Evolutionary conservation across 2,888 invertebrate genomes (phyloP).

Genomic region (Leptinotarsa rubiginosa): DNA sequence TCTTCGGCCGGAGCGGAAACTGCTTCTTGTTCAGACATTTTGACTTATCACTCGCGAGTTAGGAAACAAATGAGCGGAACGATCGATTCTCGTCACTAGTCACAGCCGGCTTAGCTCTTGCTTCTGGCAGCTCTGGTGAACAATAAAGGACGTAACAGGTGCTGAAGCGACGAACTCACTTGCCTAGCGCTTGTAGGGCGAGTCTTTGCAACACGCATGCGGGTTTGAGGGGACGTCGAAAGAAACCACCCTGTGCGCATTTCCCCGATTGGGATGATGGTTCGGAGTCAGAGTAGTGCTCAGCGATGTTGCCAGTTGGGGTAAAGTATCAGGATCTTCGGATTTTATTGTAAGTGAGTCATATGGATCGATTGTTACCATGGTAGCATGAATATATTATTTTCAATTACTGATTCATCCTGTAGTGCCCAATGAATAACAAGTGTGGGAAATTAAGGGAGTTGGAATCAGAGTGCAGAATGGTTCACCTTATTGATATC

Average conservation of each 20-base stretch:
- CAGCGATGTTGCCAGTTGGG: not conserved
- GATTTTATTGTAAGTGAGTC: not conserved
- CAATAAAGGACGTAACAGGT: slow-evolving; percentile 61
- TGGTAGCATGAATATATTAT: no score
- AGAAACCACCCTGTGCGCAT: slow-evolving; percentile 17
- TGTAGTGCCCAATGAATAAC: no score
- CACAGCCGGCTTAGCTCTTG: slow-evolving; percentile 31
- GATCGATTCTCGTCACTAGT: not conserved
- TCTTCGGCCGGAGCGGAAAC: slow-evolving; percentile 53
- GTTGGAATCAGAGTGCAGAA: no score
- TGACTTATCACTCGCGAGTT: slow-evolving; percentile 25
- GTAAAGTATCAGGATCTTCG: not conserved
- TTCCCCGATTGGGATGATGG: not conserved
- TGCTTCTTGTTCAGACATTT: slow-evolving; percentile 58
- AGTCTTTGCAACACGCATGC: slow-evolving; percentile 59
- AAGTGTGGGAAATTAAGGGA: no score
- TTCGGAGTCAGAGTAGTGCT: not conserved
- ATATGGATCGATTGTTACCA: no score
- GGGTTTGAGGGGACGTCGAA: slow-evolving; percentile 38
- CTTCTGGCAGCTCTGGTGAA: slow-evolving; percentile 45
- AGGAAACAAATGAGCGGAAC: slow-evolving; percentile 1
- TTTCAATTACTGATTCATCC: no score
- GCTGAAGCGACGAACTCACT: slow-evolving; percentile 40
- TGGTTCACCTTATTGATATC: no score
- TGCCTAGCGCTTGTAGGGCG: slow-evolving; percentile 54